A percentile compares a stretch with the other conserved stretches of the same genome.
Conservation (phyloP, 2,888 invertebrate species). For the Euzetes globulus region DNA sequence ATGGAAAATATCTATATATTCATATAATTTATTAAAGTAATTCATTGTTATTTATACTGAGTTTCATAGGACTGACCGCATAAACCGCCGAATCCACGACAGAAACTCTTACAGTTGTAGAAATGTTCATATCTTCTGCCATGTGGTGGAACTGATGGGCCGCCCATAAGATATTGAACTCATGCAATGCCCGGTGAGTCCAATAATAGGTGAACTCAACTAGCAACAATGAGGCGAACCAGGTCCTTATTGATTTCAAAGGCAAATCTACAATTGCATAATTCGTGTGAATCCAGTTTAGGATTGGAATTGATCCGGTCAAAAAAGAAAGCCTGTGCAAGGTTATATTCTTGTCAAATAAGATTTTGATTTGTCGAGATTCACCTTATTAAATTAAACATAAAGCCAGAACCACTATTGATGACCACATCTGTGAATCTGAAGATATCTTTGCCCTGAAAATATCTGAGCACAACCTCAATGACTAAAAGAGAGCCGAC, state of each 20-base stretch:
- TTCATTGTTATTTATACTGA: not conserved
- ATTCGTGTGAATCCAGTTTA: constrained; percentile 23
- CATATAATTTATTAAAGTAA: not conserved
- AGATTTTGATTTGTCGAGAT: not conserved
- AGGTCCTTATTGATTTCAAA: constrained; percentile 24
- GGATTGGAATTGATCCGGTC: not conserved
- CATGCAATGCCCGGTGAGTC: constrained; percentile 54
- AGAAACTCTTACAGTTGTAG: constrained; percentile 73
- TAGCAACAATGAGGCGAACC: constrained; percentile 27
- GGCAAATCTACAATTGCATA: constrained; percentile 28
- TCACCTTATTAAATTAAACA: constrained; percentile 5
- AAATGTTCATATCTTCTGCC: constrained; percentile 78
- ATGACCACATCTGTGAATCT: constrained; percentile 21
- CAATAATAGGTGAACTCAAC: constrained; percentile 33
- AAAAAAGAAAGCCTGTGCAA: constrained; percentile 9
- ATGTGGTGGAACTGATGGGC: constrained; percentile 86
- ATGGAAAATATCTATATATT: constrained; percentile 49
- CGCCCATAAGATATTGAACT: constrained; percentile 76
- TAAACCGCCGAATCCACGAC: constrained; percentile 70
- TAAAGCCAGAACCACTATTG: constrained; percentile 19
- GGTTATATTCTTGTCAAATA: not conserved
- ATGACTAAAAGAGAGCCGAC: not conserved
- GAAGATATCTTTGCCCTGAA: constrained; percentile 13
- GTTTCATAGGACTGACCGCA: constrained; percentile 53
- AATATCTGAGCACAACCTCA: too few relatives aligned